Percentiles rank a stretch among this genome's conserved stretches.
Evolutionary conservation across 64 coral and sea anemone species (phyloP).

Genomic region (Montipora capricornis): DNA sequence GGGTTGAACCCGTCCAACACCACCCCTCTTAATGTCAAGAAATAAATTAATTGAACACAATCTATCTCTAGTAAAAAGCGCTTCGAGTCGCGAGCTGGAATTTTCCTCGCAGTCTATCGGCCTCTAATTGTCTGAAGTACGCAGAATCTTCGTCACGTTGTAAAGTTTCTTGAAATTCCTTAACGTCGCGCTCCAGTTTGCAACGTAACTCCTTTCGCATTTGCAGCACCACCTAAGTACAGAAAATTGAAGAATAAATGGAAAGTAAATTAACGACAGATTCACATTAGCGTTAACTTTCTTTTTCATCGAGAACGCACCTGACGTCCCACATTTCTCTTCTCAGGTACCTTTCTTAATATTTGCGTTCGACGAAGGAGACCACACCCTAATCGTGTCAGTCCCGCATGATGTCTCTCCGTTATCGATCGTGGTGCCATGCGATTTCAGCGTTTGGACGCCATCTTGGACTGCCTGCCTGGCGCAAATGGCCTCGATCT

Average conservation of each 20-base stretch:
- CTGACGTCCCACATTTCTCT: too few relatives aligned
- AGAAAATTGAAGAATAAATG: background rate
- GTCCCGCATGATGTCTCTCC: too few relatives aligned
- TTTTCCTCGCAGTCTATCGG: slow-evolving; percentile 80
- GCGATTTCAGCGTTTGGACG: too few relatives aligned
- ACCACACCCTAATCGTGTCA: too few relatives aligned
- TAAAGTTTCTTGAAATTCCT: slow-evolving; percentile 88
- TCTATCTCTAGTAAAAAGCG: background rate
- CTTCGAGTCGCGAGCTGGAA: slow-evolving; percentile 80
- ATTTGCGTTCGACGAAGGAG: too few relatives aligned
- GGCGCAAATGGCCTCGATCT: too few relatives aligned
- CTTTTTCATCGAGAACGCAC: background rate
- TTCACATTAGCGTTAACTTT: background rate
- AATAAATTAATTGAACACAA: background rate
- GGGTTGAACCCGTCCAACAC: too few relatives aligned
- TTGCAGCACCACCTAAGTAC: slow-evolving; percentile 82
- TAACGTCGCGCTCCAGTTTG: slow-evolving; percentile 87
- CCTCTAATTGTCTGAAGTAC: slow-evolving; percentile 93
- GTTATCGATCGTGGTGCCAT: too few relatives aligned
- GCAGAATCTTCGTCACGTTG: slow-evolving; percentile 93
- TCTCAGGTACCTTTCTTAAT: too few relatives aligned
- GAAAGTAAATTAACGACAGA: background rate
- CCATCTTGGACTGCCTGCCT: too few relatives aligned
- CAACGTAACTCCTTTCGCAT: slow-evolving; percentile 80
- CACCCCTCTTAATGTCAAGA: too few relatives aligned